A percentile compares a stretch with the other conserved stretches of the same genome.
Evolutionary conservation across 1,140 invertebrate species (phyloP).

Genomic region (Pantala flavescens): DNA sequence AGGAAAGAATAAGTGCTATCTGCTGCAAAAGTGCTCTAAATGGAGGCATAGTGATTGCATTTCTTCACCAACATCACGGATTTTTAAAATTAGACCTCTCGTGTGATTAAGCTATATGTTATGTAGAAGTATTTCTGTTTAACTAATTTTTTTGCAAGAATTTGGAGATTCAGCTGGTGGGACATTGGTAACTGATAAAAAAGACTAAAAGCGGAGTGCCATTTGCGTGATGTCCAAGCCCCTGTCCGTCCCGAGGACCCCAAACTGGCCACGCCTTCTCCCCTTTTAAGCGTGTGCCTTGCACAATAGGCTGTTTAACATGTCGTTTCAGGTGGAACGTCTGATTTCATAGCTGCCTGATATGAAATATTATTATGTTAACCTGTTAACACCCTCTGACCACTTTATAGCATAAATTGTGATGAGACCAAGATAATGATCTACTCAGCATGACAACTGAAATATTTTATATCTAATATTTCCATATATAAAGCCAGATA

Average conservation of each 20-base stretch:
- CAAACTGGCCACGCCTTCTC: not conserved
- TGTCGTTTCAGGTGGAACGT: not conserved
- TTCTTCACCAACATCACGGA: too few species aligned
- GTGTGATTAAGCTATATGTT: too few species aligned
- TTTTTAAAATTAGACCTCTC: too few species aligned
- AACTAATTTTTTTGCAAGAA: too few species aligned
- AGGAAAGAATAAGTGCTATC: too few species aligned
- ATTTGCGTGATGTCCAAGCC: not conserved
- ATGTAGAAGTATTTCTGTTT: too few species aligned
- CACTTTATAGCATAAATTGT: not conserved
- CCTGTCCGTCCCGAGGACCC: not conserved
- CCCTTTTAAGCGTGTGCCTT: not conserved
- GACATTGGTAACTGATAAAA: not conserved
- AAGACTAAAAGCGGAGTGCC: not conserved
- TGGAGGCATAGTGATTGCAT: too few species aligned
- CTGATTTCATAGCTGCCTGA: not conserved
- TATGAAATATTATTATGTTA: not conserved
- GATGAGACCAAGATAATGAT: constrained; percentile 2
- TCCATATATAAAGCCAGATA: not conserved
- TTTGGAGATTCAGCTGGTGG: not conserved
- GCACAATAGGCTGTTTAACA: not conserved
- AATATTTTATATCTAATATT: constrained; percentile 6
- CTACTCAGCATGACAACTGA: not conserved
- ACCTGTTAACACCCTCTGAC: not conserved
- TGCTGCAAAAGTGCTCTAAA: too few species aligned